phyloP scores from a whole-genome alignment of 2,797 vertebrate species.

The Gymnothorax javanicus region DNA sequence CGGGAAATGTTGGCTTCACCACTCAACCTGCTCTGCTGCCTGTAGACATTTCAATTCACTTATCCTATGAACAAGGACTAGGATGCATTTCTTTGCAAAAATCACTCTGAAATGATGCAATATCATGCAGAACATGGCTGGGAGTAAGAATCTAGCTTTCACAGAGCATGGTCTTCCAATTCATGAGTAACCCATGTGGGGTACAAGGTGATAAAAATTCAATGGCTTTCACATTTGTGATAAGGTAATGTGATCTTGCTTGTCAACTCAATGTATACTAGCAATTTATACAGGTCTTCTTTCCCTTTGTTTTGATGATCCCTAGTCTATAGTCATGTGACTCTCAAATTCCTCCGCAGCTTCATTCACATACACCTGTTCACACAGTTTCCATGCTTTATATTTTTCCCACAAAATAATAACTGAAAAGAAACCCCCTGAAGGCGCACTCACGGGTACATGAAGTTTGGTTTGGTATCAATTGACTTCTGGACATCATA shows the following conservation, averaged over 20 bases:
- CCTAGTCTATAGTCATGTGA: neutral
- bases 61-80: neutral
- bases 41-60: conserved; percentile 51
- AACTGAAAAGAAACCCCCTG: neutral
- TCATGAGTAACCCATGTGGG: neutral
- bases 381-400: neutral
- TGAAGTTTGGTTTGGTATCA: conserved; percentile 78
- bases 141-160: neutral
- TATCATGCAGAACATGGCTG: neutral
- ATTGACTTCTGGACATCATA: conserved; percentile 82
- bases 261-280: neutral
- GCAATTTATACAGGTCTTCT: neutral
- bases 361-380: neutral
- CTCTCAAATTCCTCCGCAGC: neutral
- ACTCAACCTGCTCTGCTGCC: conserved; percentile 71
- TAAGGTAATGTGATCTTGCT: neutral
- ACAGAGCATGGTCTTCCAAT: neutral
- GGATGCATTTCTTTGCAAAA: neutral
- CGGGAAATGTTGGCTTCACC: conserved; percentile 82
- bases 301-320: no score
- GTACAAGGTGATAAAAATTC: neutral
- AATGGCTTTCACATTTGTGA: neutral
- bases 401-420: neutral
- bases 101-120: neutral
- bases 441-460: conserved; percentile 77